Conservation (phyloP, 2,888 invertebrate species). For the Callinectes sapidus region DNA sequence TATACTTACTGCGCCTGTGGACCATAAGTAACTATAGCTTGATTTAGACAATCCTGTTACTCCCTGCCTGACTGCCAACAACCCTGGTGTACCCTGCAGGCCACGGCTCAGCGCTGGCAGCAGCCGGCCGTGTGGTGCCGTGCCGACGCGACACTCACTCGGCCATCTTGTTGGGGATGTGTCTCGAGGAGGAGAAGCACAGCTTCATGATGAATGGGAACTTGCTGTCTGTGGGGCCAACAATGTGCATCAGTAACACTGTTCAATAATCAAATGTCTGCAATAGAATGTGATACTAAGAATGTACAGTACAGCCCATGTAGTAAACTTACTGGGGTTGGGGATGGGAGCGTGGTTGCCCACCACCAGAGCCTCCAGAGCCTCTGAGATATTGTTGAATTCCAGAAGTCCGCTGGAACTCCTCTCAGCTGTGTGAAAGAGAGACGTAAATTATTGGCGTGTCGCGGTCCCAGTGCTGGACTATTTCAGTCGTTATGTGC, state of each 20-base stretch:
- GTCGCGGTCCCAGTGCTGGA: not conserved
- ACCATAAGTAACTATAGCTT: constrained; percentile 47
- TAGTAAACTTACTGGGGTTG: constrained; percentile 82
- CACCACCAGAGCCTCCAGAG: constrained; percentile 95
- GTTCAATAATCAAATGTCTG: not conserved
- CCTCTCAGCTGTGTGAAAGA: constrained; percentile 76
- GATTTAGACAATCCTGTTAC: constrained; percentile 58
- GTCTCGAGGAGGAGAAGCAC: constrained; percentile 90
- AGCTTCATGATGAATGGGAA: constrained; percentile 99
- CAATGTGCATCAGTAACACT: not conserved
- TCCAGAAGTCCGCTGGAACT: constrained; percentile 93
- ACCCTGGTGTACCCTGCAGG: constrained; percentile 66
- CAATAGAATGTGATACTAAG: not conserved
- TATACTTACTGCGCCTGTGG: constrained; percentile 50
- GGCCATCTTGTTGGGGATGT: constrained; percentile 69
- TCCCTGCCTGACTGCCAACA: constrained; percentile 66
- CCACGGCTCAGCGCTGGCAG: constrained; percentile 48
- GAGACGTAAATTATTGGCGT: not conserved
- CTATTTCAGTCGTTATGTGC: not conserved
- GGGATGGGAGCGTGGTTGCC: constrained; percentile 97
- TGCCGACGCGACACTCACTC: constrained; percentile 47
- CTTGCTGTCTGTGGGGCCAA: constrained; percentile 82
- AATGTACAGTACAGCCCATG: constrained; percentile 75
- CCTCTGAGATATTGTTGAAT: constrained; percentile 93
- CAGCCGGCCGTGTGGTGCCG: constrained; percentile 39